phyloP scores from a whole-genome alignment of 2,888 invertebrate species.

The Melangyna quadrimaculata region DNA sequence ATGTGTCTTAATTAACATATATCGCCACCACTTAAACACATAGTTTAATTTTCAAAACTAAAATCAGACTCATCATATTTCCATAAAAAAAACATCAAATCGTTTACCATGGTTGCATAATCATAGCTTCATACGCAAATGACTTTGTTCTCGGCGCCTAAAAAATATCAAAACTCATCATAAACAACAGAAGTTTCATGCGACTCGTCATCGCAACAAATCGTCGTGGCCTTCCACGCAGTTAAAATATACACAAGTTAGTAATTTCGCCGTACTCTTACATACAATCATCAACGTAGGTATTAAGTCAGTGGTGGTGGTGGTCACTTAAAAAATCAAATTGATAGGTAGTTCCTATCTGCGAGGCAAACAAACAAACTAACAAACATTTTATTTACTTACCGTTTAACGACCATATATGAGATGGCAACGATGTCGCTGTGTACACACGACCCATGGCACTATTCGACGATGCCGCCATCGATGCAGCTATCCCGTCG shows the following conservation, averaged over 20 bases:
- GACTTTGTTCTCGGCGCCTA: conserved; percentile 23
- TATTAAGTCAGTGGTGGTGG: neutral
- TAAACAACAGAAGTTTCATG: neutral
- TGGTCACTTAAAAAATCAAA: conserved; percentile 42
- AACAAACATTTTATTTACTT: conserved; percentile 79
- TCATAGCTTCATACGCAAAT: conserved; percentile 15
- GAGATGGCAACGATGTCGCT: conserved; percentile 94
- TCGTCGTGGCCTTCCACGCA: conserved; percentile 25
- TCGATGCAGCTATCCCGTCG: conserved; percentile 79
- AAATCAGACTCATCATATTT: neutral
- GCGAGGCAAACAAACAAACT: neutral
- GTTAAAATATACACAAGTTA: neutral
- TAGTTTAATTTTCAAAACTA: neutral
- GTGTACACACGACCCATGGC: conserved; percentile 91
- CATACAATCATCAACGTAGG: neutral
- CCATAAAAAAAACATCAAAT: neutral
- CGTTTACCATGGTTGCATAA: conserved; percentile 6
- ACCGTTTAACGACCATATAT: conserved; percentile 96
- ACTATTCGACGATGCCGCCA: conserved; percentile 79
- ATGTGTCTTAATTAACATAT: neutral
- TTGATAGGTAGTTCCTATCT: conserved; percentile 61
- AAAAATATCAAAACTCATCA: neutral
- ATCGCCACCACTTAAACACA: neutral
- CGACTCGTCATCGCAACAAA: neutral
- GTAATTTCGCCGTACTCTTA: neutral